Conservation (phyloP, 2,113 vertebrate genomes). For the Ciconia boyciana region DNA sequence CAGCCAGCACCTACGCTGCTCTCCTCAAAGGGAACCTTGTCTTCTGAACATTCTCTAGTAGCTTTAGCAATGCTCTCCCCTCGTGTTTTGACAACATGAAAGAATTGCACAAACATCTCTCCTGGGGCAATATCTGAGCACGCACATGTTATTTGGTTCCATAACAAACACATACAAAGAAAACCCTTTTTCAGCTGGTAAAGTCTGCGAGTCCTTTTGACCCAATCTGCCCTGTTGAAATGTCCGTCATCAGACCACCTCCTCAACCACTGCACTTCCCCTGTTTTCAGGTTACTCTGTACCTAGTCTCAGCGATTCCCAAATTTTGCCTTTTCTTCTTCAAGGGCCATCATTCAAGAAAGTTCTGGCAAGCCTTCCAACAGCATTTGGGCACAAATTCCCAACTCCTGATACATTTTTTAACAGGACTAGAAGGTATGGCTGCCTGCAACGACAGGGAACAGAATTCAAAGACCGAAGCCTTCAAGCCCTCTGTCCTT, state of each 20-base stretch:
- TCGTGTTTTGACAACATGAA: slow-evolving; percentile 28
- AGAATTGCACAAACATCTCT: slow-evolving; percentile 42
- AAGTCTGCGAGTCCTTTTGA: accelerated
- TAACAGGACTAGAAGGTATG: not conserved
- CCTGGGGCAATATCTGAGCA: not conserved
- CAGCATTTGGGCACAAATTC: not conserved
- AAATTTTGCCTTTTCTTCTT: slow-evolving; percentile 6
- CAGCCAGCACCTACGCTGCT: slow-evolving; percentile 12
- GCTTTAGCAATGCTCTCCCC: slow-evolving; percentile 12
- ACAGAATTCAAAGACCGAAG: not conserved
- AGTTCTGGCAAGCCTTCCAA: not conserved
- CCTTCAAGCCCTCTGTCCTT: not conserved
- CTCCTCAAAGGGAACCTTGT: slow-evolving; percentile 39
- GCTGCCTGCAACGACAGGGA: not conserved
- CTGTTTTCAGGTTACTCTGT: not conserved
- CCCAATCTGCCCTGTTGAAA: not conserved
- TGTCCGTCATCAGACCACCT: not conserved
- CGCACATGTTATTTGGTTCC: not conserved
- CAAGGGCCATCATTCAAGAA: not conserved
- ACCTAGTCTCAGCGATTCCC: not conserved
- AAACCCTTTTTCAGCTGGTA: not conserved
- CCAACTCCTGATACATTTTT: not conserved
- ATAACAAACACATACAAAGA: slow-evolving; percentile 3
- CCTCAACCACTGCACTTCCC: not conserved
- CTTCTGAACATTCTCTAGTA: not conserved